Base-by-base conservation (phyloP, 2,797 vertebrate genomes). In the Myotis myotis region DNA sequence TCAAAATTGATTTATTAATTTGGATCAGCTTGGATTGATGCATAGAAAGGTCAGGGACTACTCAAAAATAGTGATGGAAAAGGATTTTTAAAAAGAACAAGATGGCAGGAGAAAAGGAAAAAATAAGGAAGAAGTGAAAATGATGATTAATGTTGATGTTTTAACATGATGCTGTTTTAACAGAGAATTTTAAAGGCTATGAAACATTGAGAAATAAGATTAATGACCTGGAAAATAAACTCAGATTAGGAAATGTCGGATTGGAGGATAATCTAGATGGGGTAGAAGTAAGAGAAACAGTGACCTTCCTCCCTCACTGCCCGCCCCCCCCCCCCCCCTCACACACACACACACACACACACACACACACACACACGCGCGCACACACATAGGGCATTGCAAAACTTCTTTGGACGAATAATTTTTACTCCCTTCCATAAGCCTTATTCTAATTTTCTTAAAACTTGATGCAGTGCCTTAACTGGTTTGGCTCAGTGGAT, bases 191-290 rank as follows among this genome's bases (percentile, higher is more conserved):
- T 89, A 91, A 91, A 94, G 68, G 33, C 83, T 87, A 53, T 41
- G 84, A 94, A 96, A 97, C 76, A 91, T 89, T 95, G 95, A 87
- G 92, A 96, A 97, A 96, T 96, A 78, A 94, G 93, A 94, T 87
- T 96, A 95, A 97, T 93, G 96, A 91, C 86, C 92, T 97, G 88
- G 94, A 96, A 97, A 96, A 96, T 86, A 96, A 94, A 93, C 83
- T 93, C 90, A 84, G 95, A 94, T 97, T 94, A 96, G 94, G 92
- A 97, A 97, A 97, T 89, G 92, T 96, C 92, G 96, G 72, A 83
- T 85, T 95, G 83, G 93, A 87, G 89, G 83, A 85, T 88, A 75
- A 93, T 93, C 70, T 60, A 36, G 95, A 94, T 93, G 75, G 60
- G 55, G 41, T 80, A 53, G 74, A 95, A 89, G 33, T 72, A 84